Percentiles rank a stretch among this genome's conserved stretches.
Conservation (phyloP, 2,888 invertebrate species). For the Anorthoa munda region DNA sequence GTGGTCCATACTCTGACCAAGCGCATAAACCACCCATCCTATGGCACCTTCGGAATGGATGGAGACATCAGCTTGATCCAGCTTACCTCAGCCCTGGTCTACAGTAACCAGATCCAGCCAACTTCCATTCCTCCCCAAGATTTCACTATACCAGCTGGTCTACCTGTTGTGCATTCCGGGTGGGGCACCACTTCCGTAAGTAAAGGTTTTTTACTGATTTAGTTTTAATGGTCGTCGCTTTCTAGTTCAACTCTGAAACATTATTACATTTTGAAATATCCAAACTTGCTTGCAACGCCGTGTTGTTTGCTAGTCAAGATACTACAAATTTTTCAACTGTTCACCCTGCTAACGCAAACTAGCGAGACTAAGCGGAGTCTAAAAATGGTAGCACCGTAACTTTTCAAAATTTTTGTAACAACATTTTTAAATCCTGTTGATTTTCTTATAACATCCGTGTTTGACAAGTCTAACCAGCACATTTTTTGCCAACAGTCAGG, state of each 20-base stretch:
- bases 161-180: conserved; percentile 71
- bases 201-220: conserved; percentile 4
- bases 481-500: conserved; percentile 64
- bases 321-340: background rate
- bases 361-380: background rate
- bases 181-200: conserved; percentile 72
- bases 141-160: conserved; percentile 54
- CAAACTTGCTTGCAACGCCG: background rate
- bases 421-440: background rate
- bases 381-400: background rate
- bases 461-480: background rate
- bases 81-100: conserved; percentile 57
- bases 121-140: conserved; percentile 55
- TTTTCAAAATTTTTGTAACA: background rate
- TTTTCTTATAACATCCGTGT: background rate
- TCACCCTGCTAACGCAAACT: background rate
- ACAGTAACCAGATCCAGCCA: conserved; percentile 45
- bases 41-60: conserved; percentile 58
- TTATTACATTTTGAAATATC: background rate
- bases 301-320: background rate
- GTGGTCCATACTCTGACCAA: conserved; percentile 46
- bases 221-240: no score
- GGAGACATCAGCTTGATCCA: conserved; percentile 71
- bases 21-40: conserved; percentile 70
- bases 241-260: background rate